A percentile compares a stretch with the other conserved stretches of the same genome.
Conservation (phyloP, 2,888 invertebrate species). For the Archips xylosteana region DNA sequence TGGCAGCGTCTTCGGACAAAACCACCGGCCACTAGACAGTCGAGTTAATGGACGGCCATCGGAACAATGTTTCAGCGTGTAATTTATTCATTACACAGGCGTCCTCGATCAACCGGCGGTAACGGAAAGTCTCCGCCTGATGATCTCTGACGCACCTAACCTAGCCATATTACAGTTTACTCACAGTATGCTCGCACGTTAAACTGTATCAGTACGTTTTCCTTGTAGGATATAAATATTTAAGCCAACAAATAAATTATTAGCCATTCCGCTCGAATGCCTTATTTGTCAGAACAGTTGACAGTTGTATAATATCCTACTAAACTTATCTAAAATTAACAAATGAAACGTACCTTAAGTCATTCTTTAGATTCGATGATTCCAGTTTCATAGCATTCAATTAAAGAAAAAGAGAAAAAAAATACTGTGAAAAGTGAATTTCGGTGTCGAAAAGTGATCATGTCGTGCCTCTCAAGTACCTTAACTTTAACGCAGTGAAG, state of each 20-base stretch:
- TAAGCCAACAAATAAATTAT: background rate
- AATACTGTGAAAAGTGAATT: constrained; percentile 14
- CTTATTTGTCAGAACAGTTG: background rate
- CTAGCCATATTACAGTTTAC: constrained; percentile 39
- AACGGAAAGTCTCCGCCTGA: constrained; percentile 79
- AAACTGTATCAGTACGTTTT: constrained; percentile 21
- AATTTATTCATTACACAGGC: constrained; percentile 84
- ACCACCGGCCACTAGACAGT: constrained; percentile 64
- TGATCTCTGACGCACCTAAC: constrained; percentile 61
- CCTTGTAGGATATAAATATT: constrained; percentile 6
- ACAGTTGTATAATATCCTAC: background rate
- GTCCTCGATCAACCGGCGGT: constrained; percentile 77
- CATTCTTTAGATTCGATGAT: background rate
- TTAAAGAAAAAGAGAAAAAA: background rate
- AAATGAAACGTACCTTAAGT: background rate
- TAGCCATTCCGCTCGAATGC: constrained; percentile 1
- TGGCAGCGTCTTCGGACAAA: constrained; percentile 53
- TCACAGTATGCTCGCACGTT: constrained; percentile 32
- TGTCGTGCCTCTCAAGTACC: constrained; percentile 33
- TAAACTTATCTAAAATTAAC: background rate
- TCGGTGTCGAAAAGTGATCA: constrained; percentile 25
- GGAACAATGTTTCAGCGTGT: constrained; percentile 85
- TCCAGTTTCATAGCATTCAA: background rate
- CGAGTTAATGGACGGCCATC: constrained; percentile 77
- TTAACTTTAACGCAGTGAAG: constrained; percentile 42